Evolutionary conservation across 2,113 vertebrate species (phyloP).

Genomic region (Lethenteron reissneri): DNA sequence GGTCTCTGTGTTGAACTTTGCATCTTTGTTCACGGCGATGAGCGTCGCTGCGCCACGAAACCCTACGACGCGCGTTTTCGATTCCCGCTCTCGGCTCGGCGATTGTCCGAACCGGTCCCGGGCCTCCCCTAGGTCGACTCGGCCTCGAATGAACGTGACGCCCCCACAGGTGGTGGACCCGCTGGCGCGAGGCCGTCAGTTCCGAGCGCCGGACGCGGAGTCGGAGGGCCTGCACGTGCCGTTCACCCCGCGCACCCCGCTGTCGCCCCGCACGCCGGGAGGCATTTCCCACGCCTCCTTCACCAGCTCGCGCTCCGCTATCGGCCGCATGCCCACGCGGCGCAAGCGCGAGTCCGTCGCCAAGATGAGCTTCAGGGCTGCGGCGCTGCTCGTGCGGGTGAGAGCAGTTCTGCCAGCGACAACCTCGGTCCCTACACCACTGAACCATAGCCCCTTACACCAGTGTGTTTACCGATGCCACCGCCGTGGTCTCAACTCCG

Average conservation of each 20-base stretch:
- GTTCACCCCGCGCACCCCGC: conserved; percentile 27
- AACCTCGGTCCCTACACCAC: too few relatives aligned
- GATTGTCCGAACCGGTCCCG: neutral
- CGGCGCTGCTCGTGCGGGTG: conserved; percentile 69
- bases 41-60: too few relatives aligned
- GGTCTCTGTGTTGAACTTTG: too few relatives aligned
- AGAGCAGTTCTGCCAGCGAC: conserved; percentile 3
- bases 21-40: too few relatives aligned
- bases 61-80: too few relatives aligned
- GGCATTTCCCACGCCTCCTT: conserved; percentile 79
- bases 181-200: conserved; percentile 65
- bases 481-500: too few relatives aligned
- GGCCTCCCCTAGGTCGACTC: neutral
- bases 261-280: conserved; percentile 69
- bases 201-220: conserved; percentile 71
- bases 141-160: conserved; percentile 5
- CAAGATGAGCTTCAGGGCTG: conserved; percentile 93
- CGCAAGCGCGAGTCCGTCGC: conserved; percentile 87
- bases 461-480: too few relatives aligned
- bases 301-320: conserved; percentile 84
- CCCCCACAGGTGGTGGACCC: conserved; percentile 64
- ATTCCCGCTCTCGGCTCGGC: too few relatives aligned
- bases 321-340: conserved; percentile 54
- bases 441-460: too few relatives aligned
- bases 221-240: conserved; percentile 31